phyloP scores from a whole-genome alignment of 2,888 invertebrate species.

The Chaetoderma sp. region DNA sequence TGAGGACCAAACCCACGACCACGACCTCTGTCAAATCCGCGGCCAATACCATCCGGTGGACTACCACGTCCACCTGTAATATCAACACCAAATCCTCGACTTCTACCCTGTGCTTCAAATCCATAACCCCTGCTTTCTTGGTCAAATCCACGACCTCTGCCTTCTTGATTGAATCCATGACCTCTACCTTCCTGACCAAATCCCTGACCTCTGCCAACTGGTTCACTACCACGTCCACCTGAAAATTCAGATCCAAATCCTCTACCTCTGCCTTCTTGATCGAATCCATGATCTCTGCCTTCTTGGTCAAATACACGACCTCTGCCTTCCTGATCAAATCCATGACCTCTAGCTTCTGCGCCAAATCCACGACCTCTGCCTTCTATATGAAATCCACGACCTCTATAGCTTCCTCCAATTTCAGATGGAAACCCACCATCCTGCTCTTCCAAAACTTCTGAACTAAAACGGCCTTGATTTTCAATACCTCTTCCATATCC shows the following conservation, averaged over 20 bases:
- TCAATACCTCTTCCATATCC: background rate
- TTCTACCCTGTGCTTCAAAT: too few species aligned
- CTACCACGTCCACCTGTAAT: too few species aligned
- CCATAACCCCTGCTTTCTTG: background rate
- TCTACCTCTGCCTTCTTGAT: background rate
- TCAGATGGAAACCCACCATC: background rate
- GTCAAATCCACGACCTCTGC: conserved; percentile 7
- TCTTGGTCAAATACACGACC: too few species aligned
- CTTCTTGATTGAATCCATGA: background rate
- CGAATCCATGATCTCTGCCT: too few species aligned
- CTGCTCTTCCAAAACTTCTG: conserved; percentile 10
- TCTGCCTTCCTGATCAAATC: too few species aligned
- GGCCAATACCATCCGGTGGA: conserved; percentile 9
- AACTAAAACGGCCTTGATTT: background rate
- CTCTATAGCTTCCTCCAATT: too few species aligned
- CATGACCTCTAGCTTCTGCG: too few species aligned
- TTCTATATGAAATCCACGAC: background rate
- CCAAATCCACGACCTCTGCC: background rate
- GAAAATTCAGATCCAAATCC: background rate
- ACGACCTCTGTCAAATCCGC: background rate
- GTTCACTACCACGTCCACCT: background rate
- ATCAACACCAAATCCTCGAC: too few species aligned
- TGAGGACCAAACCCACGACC: background rate
- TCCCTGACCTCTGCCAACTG: background rate
- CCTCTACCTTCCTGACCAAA: conserved; percentile 14